Percentiles rank a stretch among this genome's conserved stretches.
phyloP scores from a whole-genome alignment of 2,888 invertebrate genomes.

The Lymantria monacha region DNA sequence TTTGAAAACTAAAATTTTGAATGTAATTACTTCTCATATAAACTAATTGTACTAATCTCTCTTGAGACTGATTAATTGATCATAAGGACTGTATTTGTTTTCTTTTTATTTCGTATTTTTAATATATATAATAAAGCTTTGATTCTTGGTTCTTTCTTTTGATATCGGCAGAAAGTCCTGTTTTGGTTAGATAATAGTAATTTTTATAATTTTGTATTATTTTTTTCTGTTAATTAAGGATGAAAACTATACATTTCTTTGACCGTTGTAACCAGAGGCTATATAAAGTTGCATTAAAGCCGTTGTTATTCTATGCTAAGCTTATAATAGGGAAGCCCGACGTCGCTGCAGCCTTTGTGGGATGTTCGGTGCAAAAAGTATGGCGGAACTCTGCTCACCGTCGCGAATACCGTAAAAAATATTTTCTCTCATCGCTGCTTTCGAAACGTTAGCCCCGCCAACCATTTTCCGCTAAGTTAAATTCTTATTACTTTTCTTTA shows the following conservation, averaged over 20 bases:
- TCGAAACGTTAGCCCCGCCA: slow-evolving; percentile 50
- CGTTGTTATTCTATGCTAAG: slow-evolving; percentile 59
- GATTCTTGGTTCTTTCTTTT: too few species aligned
- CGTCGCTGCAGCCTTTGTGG: slow-evolving; percentile 52
- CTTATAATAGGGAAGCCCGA: slow-evolving; percentile 56
- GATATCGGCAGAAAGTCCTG: too few species aligned
- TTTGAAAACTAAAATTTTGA: too few species aligned
- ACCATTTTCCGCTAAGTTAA: slow-evolving; percentile 76
- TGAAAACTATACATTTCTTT: slow-evolving; percentile 54
- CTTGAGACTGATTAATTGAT: too few species aligned
- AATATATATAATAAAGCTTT: too few species aligned
- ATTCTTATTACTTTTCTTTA: slow-evolving; percentile 78
- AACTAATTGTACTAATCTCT: too few species aligned
- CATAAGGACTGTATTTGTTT: too few species aligned
- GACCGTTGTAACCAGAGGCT: slow-evolving; percentile 41
- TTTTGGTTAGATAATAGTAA: too few species aligned
- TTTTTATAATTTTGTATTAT: slow-evolving; percentile 1
- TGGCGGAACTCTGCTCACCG: slow-evolving; percentile 43
- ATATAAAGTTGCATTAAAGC: slow-evolving; percentile 61
- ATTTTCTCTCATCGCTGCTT: slow-evolving; percentile 60
- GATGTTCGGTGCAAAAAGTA: slow-evolving; percentile 49
- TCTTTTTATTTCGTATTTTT: too few species aligned
- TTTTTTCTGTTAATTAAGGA: slow-evolving; percentile 55
- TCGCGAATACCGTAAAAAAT: slow-evolving; percentile 67
- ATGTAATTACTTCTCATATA: too few species aligned